These are phyloP conservation scores for Pipistrellus nathusii DNA, from an alignment of 2,797 vertebrate species.

Conservation along the genomic window DNA sequence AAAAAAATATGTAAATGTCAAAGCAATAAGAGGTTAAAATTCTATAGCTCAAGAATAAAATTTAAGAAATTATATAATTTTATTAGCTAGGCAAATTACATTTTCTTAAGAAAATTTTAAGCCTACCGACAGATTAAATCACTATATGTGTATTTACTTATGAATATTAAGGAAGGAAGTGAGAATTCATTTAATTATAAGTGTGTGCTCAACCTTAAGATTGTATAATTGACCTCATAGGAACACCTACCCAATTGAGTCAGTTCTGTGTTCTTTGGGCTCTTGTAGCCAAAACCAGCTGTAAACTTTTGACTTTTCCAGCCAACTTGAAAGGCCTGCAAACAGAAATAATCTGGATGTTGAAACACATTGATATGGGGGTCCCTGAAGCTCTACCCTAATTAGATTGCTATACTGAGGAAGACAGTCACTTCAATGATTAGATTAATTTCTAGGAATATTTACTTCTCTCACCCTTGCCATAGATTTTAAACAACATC, in stretches of 20 bases:
- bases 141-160: not conserved
- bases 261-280: not conserved
- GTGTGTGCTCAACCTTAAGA: not conserved
- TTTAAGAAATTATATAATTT: not conserved
- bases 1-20: not conserved
- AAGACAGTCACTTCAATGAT: not conserved
- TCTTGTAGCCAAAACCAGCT: not conserved
- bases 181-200: not conserved
- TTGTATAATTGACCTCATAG: not conserved
- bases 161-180: not conserved
- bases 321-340: not conserved
- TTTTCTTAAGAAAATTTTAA: not conserved
- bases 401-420: not conserved
- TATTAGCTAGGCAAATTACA: not conserved
- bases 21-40: not conserved
- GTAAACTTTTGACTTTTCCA: not conserved
- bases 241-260: not conserved
- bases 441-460: not conserved
- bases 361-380: not conserved
- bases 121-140: not conserved
- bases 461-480: not conserved
- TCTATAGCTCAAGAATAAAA: not conserved
- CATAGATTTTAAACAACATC: not conserved
- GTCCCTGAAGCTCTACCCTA: not conserved
- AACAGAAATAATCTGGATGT: too few species aligned